Percentiles rank a stretch among this genome's conserved stretches.
These are phyloP conservation scores for Coelinius sp. DNA, from an alignment of 2,888 invertebrate genomes.

Conservation along the genomic window DNA sequence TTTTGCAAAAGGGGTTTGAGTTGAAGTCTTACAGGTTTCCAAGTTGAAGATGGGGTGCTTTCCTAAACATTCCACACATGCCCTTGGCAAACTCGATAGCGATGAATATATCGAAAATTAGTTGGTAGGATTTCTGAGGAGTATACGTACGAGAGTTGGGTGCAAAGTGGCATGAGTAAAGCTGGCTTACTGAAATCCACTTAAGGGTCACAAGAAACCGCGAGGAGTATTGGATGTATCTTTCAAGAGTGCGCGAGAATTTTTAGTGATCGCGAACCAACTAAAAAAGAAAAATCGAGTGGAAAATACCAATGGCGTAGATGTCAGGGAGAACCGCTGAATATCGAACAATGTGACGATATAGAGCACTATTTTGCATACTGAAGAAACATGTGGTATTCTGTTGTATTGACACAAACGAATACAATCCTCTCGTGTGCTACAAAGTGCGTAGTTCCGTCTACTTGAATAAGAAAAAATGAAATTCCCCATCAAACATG, in stretches of 20 bases:
- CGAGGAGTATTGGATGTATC: background rate
- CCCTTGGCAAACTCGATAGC: background rate
- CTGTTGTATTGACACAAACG: background rate
- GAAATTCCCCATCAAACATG: background rate
- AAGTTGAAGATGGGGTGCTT: background rate
- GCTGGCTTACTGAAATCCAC: conserved; percentile 34
- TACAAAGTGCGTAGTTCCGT: background rate
- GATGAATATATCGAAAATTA: conserved; percentile 36
- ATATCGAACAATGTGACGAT: conserved; percentile 43
- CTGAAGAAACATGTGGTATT: conserved; percentile 48
- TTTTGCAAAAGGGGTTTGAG: background rate
- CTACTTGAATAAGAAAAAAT: background rate
- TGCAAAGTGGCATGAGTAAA: conserved; percentile 27
- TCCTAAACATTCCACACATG: conserved; percentile 4
- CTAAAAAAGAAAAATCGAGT: conserved; percentile 25
- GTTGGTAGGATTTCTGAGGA: background rate
- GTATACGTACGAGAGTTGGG: conserved; percentile 24
- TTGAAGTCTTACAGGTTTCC: background rate
- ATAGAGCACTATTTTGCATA: conserved; percentile 58
- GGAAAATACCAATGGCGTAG: conserved; percentile 38
- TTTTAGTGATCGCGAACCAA: conserved; percentile 13
- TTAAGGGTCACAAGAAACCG: conserved; percentile 13
- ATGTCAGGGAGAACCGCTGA: conserved; percentile 42
- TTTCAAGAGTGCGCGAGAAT: conserved; percentile 20
- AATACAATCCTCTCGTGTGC: background rate